Evolutionary conservation across 2,888 invertebrate genomes (phyloP).

Genomic region (Hypena proboscidalis): DNA sequence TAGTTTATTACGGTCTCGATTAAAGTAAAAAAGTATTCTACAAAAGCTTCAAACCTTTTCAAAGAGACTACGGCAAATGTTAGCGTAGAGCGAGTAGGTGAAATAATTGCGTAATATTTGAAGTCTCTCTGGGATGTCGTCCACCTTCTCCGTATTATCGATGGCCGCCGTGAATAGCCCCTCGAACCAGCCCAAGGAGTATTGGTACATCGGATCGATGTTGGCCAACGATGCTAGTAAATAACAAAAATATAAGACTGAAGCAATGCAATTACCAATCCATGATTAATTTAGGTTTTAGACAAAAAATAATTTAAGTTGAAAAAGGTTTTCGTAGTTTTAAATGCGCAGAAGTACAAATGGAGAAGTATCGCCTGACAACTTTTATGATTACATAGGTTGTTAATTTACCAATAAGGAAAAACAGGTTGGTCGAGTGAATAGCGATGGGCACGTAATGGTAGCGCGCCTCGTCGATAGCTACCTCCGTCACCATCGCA

Average conservation of each 20-base stretch:
- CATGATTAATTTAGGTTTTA: too few species aligned
- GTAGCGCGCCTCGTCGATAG: slow-evolving; percentile 93
- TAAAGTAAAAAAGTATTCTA: too few species aligned
- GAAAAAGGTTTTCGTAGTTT: too few species aligned
- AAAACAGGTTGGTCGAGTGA: slow-evolving; percentile 96
- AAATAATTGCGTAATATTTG: slow-evolving; percentile 91
- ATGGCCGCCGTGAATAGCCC: slow-evolving; percentile 94
- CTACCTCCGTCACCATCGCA: slow-evolving; percentile 95
- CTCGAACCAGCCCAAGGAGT: slow-evolving; percentile 97
- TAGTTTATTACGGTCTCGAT: too few species aligned
- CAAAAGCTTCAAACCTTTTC: slow-evolving; percentile 93
- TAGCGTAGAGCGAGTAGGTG: slow-evolving; percentile 95
- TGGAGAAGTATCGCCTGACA: too few species aligned
- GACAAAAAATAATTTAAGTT: too few species aligned
- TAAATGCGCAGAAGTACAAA: too few species aligned
- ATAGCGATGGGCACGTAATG: slow-evolving; percentile 96
- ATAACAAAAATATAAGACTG: not conserved
- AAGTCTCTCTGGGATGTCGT: slow-evolving; percentile 91
- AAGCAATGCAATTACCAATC: too few species aligned
- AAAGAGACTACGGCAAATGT: slow-evolving; percentile 97
- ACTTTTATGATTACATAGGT: too few species aligned
- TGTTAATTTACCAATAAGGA: slow-evolving; percentile 89
- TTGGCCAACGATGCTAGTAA: slow-evolving; percentile 90
- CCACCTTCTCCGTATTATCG: slow-evolving; percentile 94
- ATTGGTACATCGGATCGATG: slow-evolving; percentile 99